Evolutionary conservation across 2,888 invertebrate species (phyloP), one percentile per base, ranked within the genome.

Genomic region (Plebejus argus): DNA sequence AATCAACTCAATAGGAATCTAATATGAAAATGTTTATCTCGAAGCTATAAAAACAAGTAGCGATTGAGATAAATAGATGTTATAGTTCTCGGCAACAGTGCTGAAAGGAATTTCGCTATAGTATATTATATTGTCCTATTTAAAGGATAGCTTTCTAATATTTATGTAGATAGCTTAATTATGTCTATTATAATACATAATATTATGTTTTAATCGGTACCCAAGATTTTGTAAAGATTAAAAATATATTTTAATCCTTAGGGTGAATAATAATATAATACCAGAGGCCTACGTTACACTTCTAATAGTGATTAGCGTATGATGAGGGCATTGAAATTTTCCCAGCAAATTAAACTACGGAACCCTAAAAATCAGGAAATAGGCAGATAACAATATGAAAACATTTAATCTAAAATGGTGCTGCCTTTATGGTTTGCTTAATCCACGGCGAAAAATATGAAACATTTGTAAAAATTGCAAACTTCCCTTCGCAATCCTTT

Each of bases 401-500:
- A 74, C 0, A 58, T 56, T 58, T 79, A 83, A 28, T 82, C 82
- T 45, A 81, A 82, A 78, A 81, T 82, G 39, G 81, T 6, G 23
- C 80, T 0, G 82, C 80, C 33, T 82, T 82, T 1, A 83, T 84
- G 70, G 82, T 78, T 70, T 82, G 83, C 18, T 83, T 70, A 45
- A 87, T 85, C 87, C 87, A 87, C 10, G 82, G 77, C 0, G 83
- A 79, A 70, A 84, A 85, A 74, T 81, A 83, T 0, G 87, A 86
- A 0, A 87, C 84, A 66, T 87, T 87, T 0, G 87, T 87, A 23
- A 87, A 86, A 0, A 87, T 79, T 0, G 85, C 83, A 7, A 82
- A 76, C 49, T 85, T 87, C 0, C 82, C 84, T 0, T 90, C 89
- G 76, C 92, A 92, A 2, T 91, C 89, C 8, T 82, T 83, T 0